These are phyloP conservation scores for Archocentrus centrarchus DNA, from an alignment of 2,113 vertebrate genomes.

Conservation along the genomic window DNA sequence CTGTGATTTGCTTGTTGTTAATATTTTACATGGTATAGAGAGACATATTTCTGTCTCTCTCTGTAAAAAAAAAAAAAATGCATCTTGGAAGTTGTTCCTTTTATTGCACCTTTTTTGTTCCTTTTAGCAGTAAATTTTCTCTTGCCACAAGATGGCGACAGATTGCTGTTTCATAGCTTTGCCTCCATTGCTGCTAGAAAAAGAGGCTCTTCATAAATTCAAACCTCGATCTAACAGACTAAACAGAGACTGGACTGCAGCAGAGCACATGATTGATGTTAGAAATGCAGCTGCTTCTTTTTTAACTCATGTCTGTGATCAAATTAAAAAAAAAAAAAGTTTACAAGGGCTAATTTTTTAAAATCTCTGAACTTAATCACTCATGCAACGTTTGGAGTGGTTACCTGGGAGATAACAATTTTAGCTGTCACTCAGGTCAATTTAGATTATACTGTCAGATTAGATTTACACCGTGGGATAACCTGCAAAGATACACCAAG, in stretches of 20 bases:
- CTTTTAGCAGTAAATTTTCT: background rate
- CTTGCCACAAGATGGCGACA: conserved; percentile 75
- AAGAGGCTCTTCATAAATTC: background rate
- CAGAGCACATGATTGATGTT: background rate
- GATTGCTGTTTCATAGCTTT: background rate
- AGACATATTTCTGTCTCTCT: background rate
- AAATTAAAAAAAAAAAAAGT: rapidly evolving
- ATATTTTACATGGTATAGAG: background rate
- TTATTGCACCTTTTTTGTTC: background rate
- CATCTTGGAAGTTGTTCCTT: background rate
- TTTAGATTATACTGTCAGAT: background rate
- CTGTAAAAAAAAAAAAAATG: background rate
- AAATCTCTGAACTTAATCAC: background rate
- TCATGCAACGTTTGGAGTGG: background rate
- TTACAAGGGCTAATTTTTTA: background rate
- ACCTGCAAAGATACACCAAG: background rate
- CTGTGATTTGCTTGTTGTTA: conserved; percentile 2
- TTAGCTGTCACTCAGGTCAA: background rate
- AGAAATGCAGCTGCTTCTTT: background rate
- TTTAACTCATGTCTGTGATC: background rate
- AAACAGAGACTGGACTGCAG: conserved; percentile 18
- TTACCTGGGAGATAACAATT: background rate
- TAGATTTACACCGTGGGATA: background rate
- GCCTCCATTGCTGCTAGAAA: background rate
- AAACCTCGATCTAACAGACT: background rate